Evolutionary conservation across 2,888 invertebrate species (phyloP).

Genomic region (Dysmachus trigonus): DNA sequence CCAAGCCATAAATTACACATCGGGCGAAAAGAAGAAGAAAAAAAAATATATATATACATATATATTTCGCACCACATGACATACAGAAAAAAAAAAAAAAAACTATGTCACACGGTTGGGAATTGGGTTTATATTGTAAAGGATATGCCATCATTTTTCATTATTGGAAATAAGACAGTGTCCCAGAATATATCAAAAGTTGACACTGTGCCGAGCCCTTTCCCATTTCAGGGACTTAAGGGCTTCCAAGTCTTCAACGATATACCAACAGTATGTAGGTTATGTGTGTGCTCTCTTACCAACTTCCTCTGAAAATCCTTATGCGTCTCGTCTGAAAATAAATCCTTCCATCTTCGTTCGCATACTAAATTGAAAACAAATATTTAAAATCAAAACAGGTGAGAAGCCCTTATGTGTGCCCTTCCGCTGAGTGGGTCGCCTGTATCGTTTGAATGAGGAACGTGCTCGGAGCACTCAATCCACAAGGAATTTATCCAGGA

Average conservation of each 20-base stretch:
- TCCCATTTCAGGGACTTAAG: neutral
- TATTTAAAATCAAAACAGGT: constrained; percentile 23
- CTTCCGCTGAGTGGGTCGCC: neutral
- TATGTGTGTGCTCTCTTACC: neutral
- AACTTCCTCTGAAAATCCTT: neutral
- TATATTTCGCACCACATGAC: constrained; percentile 18
- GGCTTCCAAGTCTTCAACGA: neutral
- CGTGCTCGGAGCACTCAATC: neutral
- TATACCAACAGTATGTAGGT: no score
- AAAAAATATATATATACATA: no score
- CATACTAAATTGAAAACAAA: constrained; percentile 20
- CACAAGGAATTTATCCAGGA: neutral
- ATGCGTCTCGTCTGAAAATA: neutral
- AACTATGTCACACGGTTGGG: neutral
- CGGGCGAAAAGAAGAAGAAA: neutral
- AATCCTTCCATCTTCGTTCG: neutral
- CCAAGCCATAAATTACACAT: neutral
- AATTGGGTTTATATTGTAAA: neutral
- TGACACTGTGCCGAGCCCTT: neutral
- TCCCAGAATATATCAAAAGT: neutral
- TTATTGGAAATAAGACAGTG: constrained; percentile 5
- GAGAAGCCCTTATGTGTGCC: constrained; percentile 1
- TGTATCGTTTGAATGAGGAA: neutral
- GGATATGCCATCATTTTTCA: constrained; percentile 18
- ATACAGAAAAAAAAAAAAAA: neutral